Evolutionary conservation across 1,140 invertebrate genomes (phyloP), one percentile per base, ranked within the genome.

Genomic region (Bilobella aurantiaca): DNA sequence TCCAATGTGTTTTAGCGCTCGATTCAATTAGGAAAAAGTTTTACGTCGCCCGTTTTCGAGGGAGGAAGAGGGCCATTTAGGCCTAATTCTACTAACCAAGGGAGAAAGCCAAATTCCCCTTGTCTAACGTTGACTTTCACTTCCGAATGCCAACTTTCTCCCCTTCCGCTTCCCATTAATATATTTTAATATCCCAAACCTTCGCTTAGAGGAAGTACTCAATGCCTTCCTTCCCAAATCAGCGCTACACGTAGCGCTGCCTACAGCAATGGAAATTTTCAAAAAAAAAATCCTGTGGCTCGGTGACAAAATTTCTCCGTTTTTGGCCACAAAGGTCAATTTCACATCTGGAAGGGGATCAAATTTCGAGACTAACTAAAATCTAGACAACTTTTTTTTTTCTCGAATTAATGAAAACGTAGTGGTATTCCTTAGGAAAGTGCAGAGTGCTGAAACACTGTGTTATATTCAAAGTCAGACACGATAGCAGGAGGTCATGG

Each of bases 1-100:
- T 53, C 49, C 49, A 53, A 53, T 53, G 49, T 23, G 23, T 53
- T 53, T 18, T 53, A 53, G 25, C 14, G 14, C 25, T 53, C 25
- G 49, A 53, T 53, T 53, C 49, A 53, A 53, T 53, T 53, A 53
- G 49, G 49, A 53, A 23, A 53, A 53, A 53, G 49, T 53, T 53
- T 53, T 53, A 53, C 25, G 49, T 53, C 14, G 8, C 23, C 3
- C 21, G 14, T 14, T 23, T 53, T 23, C 25, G 8, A 16, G 49
- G 49, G 49, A 53, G n/a, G n/a, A n/a, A n/a, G n/a, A 42, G 18
- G 34, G 49, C 49, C 49, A 53, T 53, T 53, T n/a, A n/a, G n/a
- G n/a, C n/a, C n/a, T n/a, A n/a, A n/a, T n/a, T n/a, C n/a, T n/a
- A 53, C 14, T 18, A 53, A 23, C 3, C 12, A 23, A 23, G 8